Evolutionary conservation across 2,797 vertebrate genomes (phyloP), one percentile per base, ranked within the genome.

Genomic region (Phyllotis vaccarum): DNA sequence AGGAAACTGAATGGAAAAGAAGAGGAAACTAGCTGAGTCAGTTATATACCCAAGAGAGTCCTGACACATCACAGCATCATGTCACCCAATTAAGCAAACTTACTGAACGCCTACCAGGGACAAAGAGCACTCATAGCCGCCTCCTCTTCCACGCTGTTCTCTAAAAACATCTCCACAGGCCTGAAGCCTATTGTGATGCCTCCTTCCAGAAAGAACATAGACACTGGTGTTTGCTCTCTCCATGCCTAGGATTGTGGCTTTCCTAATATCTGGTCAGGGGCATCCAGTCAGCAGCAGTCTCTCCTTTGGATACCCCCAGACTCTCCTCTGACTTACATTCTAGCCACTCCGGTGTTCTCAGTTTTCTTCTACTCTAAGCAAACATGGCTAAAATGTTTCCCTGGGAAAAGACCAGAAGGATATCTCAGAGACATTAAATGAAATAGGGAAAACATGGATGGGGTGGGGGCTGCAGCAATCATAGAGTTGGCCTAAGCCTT

Each of bases 351-450:
- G 66, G 17, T 12, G 31, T 66, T 85, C 37, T 86, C 64, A 72
- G 12, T 89, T 91, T 87, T 56, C 81, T 88, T 86, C 72, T 86
- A 24, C 68, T 43, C 14, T 78, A 85, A 81, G 79, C 2, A 37
- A 88, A 29, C 31, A 78, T 7, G 70, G 40, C 11, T 82, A 54
- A 93, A 90, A 46, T 43, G n/a, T 4, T 86, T 82, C 43, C 54
- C 27, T 62, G 74, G 49, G 27, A 21, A 83, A 90, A 87, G 37
- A 34, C 7, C 58, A 95, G 34, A 49, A 74, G 34, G 54, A 72
- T 74, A n/a, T 16, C 3, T 9, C 9, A 10, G 81, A 87, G 14
- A 8, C 81, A 58, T 6, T 12, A 83, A 86, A 70, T 17, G 56
- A 43, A 89, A 90, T 2, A 24, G 27, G 24, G 6, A 58, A 83